Base-by-base conservation (phyloP, 2,888 invertebrate genomes). In the Cancer borealis region DNA sequence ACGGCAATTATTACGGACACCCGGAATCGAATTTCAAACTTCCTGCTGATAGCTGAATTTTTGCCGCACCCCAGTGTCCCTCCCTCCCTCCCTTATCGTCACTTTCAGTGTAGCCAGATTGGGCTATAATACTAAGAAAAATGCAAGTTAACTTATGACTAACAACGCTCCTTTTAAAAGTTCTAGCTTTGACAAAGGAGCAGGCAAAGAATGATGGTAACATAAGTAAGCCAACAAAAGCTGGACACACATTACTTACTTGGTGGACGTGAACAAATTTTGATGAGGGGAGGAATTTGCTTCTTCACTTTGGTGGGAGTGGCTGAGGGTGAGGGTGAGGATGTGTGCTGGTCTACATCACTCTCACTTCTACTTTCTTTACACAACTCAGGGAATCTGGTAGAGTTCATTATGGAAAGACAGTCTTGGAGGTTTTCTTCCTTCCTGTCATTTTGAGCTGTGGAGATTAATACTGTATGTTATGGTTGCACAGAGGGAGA, bases 231-330 rank as follows among this genome's bases (percentile, higher is more conserved):
- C 47, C 3, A n/a, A 89, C n/a, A 89, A 21, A 73, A 26, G 47
- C n/a, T 49, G 26, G 2, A 21, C 89, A 89, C 47, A 26, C 47
- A 46, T 12, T 26, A 91, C 92, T 88, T 88, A 95, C 95, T 92
- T 94, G 95, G 95, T 46, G 95, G 93, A 12, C 92, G 87, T 45
- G 95, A 92, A 26, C 60, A 88, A 12, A 95, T 95, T 54, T 95
- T 95, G 47, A 95, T 95, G n/a, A 95, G 90, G 30, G 95, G 91
- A 46, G 95, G 95, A 73, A 95, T 93, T 54, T 93, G 95, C 30
- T 95, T 93, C 94, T 92, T 94, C 21, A 91, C 87, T 30, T 92
- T 94, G 30, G 49, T n/a, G 49, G 90, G 90, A 4, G 90, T 49
- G 47, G 89, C 49, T 46, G 91, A 46, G 5, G 88, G 73, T 46